Evolutionary conservation across 2,888 invertebrate genomes (phyloP).

Genomic region (Phalera bucephala): DNA sequence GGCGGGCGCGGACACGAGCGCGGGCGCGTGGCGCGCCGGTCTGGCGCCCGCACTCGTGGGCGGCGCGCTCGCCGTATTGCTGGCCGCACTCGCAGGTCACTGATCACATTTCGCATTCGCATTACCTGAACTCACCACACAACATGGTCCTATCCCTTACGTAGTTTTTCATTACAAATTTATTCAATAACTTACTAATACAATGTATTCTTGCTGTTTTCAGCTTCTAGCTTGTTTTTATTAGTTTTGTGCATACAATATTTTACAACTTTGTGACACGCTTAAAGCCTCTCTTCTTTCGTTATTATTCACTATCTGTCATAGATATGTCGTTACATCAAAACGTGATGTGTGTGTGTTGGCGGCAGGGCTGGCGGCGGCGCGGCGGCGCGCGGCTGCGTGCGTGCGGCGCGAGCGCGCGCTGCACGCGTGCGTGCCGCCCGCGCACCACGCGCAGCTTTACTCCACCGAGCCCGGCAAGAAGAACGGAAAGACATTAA

Average conservation of each 20-base stretch:
- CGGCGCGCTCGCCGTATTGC: constrained; percentile 39
- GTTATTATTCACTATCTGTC: too few relatives aligned
- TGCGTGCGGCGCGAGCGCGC: constrained; percentile 25
- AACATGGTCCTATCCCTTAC: neutral
- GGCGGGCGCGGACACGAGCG: constrained; percentile 12
- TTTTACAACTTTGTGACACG: too few relatives aligned
- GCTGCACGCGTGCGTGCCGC: constrained; percentile 23
- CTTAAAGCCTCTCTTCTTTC: too few relatives aligned
- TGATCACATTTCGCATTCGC: constrained; percentile 1
- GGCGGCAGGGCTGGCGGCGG: constrained; percentile 14
- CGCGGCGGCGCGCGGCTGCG: constrained; percentile 14
- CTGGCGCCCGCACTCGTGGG: constrained; percentile 42
- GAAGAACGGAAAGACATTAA: constrained; percentile 47
- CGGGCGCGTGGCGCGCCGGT: constrained; percentile 31
- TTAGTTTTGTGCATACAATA: too few relatives aligned
- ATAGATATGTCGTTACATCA: too few relatives aligned
- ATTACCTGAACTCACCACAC: neutral
- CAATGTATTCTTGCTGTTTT: too few relatives aligned
- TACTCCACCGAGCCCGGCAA: constrained; percentile 55
- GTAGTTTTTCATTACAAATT: neutral
- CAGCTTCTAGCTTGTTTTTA: too few relatives aligned
- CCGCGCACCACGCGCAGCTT: constrained; percentile 39
- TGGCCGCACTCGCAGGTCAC: constrained; percentile 34
- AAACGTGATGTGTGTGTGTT: too few relatives aligned
- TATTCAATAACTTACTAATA: too few relatives aligned